Conservation (phyloP, 1,140 invertebrate genomes). For the Callitettix versicolor region DNA sequence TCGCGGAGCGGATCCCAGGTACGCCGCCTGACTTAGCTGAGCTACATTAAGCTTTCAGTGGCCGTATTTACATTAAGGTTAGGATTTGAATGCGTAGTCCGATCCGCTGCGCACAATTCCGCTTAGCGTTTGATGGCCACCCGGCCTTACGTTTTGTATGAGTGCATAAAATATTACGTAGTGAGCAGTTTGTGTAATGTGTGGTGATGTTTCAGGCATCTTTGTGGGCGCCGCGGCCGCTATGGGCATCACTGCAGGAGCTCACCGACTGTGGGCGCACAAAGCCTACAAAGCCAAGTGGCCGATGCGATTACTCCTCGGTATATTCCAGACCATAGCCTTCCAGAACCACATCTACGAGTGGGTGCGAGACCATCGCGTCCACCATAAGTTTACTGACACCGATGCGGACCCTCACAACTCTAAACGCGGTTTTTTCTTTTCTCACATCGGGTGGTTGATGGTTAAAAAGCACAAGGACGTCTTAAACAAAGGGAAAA, state of each 20-base stretch:
- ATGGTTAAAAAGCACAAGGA: conserved; percentile 76
- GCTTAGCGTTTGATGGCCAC: too few species aligned
- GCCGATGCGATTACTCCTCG: conserved; percentile 62
- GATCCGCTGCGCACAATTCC: too few species aligned
- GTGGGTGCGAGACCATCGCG: conserved; percentile 76
- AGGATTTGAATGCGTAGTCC: too few species aligned
- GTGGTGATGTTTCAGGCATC: conserved; percentile 31
- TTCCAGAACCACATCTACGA: conserved; percentile 66
- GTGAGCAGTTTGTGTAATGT: too few species aligned
- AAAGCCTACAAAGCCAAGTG: conserved; percentile 74
- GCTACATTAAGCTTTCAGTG: too few species aligned
- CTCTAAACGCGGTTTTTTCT: conserved; percentile 61
- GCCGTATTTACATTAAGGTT: too few species aligned
- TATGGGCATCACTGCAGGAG: conserved; percentile 75
- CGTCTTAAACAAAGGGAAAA: conserved; percentile 64
- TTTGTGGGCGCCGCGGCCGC: conserved; percentile 38
- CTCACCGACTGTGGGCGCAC: conserved; percentile 83
- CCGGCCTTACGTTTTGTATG: too few species aligned
- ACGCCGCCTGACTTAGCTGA: too few species aligned
- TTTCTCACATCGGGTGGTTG: conserved; percentile 88
- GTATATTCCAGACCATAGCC: conserved; percentile 63
- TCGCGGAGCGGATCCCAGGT: too few species aligned
- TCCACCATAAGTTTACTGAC: conserved; percentile 86
- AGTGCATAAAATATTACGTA: too few species aligned
- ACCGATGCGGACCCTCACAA: conserved; percentile 89